Conservation (phyloP, 2,888 invertebrate genomes). For the Oegoconia quadripuncta region DNA sequence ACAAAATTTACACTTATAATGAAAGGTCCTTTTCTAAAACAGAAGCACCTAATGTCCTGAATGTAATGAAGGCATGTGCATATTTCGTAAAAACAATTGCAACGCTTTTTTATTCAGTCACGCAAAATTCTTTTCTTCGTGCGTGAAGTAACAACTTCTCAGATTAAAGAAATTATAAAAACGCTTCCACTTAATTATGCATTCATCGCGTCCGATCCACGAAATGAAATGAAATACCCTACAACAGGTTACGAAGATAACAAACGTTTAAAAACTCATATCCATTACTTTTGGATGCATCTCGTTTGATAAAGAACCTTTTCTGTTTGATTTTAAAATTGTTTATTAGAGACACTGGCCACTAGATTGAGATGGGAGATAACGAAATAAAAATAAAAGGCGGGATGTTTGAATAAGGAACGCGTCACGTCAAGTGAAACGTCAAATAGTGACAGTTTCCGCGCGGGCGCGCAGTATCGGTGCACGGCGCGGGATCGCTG, state of each 20-base stretch:
- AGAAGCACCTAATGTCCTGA: too few species aligned
- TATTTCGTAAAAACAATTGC: too few species aligned
- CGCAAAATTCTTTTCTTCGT: conserved; percentile 7
- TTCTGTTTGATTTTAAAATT: conserved; percentile 41
- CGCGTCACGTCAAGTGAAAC: conserved; percentile 74
- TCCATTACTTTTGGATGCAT: conserved; percentile 35
- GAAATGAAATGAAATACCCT: conserved; percentile 67
- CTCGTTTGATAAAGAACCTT: conserved; percentile 50
- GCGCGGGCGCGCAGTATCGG: conserved; percentile 55
- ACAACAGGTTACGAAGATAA: conserved; percentile 72
- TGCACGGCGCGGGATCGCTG: conserved; percentile 41
- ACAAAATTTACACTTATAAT: too few species aligned
- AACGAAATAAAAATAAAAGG: conserved; percentile 69
- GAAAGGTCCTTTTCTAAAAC: too few species aligned
- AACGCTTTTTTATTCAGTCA: too few species aligned
- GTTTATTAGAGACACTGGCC: conserved; percentile 38
- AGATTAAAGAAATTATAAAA: conserved; percentile 60
- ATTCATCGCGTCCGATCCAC: conserved; percentile 68
- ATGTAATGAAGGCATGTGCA: too few species aligned
- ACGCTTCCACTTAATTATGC: conserved; percentile 73
- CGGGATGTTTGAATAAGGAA: conserved; percentile 73
- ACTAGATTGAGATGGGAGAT: conserved; percentile 57
- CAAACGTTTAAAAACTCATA: conserved; percentile 62
- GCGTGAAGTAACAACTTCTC: conserved; percentile 25
- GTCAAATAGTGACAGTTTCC: conserved; percentile 77